Percentiles rank a stretch among this genome's conserved stretches.
Conservation (phyloP, 2,113 vertebrate species). For the Ciconia boyciana region DNA sequence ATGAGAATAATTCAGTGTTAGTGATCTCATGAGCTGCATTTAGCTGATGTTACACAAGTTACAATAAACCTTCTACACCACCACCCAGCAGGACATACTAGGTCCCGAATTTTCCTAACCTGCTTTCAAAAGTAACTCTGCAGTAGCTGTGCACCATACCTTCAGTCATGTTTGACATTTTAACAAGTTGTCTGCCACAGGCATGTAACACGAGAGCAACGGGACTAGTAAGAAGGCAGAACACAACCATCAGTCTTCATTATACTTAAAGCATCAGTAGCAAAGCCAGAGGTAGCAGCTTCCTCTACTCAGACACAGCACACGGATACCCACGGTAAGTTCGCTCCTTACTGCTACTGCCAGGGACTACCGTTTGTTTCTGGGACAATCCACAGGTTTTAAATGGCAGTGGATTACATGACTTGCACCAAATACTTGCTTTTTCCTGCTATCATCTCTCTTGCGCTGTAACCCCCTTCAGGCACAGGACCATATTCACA, state of each 20-base stretch:
- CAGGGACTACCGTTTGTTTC: neutral
- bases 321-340: rapidly evolving
- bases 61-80: neutral
- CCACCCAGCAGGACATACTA: neutral
- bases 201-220: neutral
- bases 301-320: neutral
- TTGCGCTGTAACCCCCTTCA: neutral
- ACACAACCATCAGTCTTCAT: neutral
- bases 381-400: neutral
- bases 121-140: neutral
- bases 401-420: rapidly evolving
- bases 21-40: neutral
- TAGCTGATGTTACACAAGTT: neutral
- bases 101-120: neutral
- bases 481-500: neutral
- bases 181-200: neutral
- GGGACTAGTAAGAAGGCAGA: neutral
- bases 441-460: neutral
- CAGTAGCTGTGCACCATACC: neutral
- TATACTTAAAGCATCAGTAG: rapidly evolving
- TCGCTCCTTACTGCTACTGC: neutral
- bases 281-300: neutral
- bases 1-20: neutral
- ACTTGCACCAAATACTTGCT: neutral
- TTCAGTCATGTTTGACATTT: neutral